Conservation (phyloP, 2,888 invertebrate species). For the Perdita meconis region DNA sequence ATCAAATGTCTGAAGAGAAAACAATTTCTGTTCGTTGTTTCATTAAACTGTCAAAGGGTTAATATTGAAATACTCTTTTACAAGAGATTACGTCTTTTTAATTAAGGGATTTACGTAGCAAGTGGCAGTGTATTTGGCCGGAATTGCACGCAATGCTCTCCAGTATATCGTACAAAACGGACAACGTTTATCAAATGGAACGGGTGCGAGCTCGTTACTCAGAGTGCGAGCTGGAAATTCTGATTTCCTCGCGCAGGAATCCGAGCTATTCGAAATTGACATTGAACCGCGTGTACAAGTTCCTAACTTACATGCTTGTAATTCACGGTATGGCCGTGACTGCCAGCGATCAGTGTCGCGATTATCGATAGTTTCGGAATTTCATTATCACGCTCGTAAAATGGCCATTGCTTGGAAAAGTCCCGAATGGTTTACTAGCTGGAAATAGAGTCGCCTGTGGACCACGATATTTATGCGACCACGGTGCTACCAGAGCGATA, state of each 20-base stretch:
- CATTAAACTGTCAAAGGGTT: too few relatives aligned
- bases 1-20: too few relatives aligned
- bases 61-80: background rate
- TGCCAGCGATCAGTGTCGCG: constrained; percentile 79
- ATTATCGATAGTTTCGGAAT: constrained; percentile 81
- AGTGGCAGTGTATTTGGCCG: too few relatives aligned
- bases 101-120: too few relatives aligned
- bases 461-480: constrained; percentile 53
- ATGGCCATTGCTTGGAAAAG: constrained; percentile 76
- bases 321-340: constrained; percentile 57
- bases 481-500: constrained; percentile 51
- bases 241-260: constrained; percentile 46
- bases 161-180: background rate
- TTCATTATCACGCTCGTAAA: constrained; percentile 81
- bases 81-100: too few relatives aligned
- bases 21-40: too few relatives aligned
- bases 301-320: constrained; percentile 60
- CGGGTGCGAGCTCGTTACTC: background rate
- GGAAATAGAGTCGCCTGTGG: constrained; percentile 60
- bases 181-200: background rate
- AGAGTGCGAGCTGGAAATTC: constrained; percentile 32
- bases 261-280: constrained; percentile 59
- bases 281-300: constrained; percentile 40
- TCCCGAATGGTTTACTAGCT: constrained; percentile 50
- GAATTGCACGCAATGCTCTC: too few relatives aligned